A percentile compares a stretch with the other conserved stretches of the same genome.
phyloP scores from a whole-genome alignment of 2,888 invertebrate species.

The Tanypteryx hageni region DNA sequence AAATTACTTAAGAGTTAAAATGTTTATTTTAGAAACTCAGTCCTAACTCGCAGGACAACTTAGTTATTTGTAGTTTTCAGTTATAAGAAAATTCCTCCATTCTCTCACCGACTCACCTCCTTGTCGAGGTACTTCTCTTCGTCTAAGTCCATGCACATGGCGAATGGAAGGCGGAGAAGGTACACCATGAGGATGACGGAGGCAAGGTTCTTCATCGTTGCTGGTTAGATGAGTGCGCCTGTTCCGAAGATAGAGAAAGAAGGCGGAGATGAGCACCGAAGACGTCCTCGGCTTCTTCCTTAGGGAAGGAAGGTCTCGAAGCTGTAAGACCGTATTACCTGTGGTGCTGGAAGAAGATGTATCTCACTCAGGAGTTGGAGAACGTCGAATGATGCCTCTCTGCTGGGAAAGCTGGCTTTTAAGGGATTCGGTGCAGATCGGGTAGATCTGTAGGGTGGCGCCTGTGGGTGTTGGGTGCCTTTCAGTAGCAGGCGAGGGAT shows the following conservation, averaged over 20 bases:
- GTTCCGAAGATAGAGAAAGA: neutral
- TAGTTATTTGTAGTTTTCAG: too few species aligned
- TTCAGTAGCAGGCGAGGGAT: neutral
- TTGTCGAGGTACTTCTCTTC: conserved; percentile 52
- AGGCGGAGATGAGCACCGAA: neutral
- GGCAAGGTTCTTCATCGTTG: conserved; percentile 56
- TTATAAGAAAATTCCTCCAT: too few species aligned
- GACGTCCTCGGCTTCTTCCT: neutral
- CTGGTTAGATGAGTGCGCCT: neutral
- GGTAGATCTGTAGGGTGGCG: neutral
- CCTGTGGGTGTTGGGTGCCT: neutral
- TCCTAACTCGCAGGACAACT: neutral
- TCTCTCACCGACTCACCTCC: neutral
- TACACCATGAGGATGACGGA: conserved; percentile 61
- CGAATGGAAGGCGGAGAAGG: conserved; percentile 61
- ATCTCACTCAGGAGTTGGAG: neutral
- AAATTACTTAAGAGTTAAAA: neutral
- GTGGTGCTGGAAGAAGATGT: neutral
- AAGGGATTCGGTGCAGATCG: conserved; percentile 24
- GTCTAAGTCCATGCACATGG: conserved; percentile 52
- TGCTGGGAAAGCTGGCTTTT: neutral
- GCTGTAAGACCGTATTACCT: neutral
- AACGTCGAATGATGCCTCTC: neutral
- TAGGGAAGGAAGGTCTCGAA: neutral
- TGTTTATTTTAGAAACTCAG: too few species aligned